Percentiles rank a stretch among this genome's conserved stretches.
These are phyloP conservation scores for Montipora efflorescens DNA, from an alignment of 64 coral and sea anemone species.

Conservation along the genomic window DNA sequence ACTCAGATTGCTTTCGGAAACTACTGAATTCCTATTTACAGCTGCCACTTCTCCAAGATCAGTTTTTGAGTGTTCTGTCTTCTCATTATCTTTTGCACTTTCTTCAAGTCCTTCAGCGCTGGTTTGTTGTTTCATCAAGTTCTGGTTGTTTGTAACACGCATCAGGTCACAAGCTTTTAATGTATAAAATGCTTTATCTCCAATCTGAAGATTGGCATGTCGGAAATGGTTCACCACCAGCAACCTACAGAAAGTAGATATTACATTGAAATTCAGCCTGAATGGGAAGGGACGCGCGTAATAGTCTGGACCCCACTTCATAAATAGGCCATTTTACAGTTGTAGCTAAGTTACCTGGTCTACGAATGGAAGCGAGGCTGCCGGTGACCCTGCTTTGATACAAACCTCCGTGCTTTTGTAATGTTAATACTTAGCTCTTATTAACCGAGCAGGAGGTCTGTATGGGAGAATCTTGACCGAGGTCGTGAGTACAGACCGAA, in stretches of 20 bases:
- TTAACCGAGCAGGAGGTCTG: too few species aligned
- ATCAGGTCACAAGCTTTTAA: slow-evolving; percentile 74
- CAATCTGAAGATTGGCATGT: slow-evolving; percentile 95
- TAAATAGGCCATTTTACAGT: too few species aligned
- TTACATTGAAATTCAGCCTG: neutral
- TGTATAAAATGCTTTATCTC: slow-evolving; percentile 97
- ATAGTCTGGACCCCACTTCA: too few species aligned
- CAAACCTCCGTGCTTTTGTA: too few species aligned
- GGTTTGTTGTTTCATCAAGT: neutral
- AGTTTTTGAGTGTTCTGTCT: neutral
- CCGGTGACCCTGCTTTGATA: too few species aligned
- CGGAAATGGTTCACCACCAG: slow-evolving; percentile 82
- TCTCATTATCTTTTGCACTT: neutral
- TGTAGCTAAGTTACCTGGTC: too few species aligned
- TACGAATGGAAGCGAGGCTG: too few species aligned
- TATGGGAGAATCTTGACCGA: too few species aligned
- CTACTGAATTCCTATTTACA: neutral
- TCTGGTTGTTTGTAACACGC: neutral
- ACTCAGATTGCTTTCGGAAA: neutral
- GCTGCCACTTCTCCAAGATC: neutral
- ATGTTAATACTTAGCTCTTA: too few species aligned
- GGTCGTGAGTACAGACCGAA: too few species aligned
- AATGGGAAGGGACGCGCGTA: too few species aligned
- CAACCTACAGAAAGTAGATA: slow-evolving; percentile 37
- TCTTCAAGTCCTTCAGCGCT: slow-evolving; percentile 9